A percentile compares a stretch with the other conserved stretches of the same genome.
Evolutionary conservation across 1,140 invertebrate genomes (phyloP).

Genomic region (Sitophilus oryzae): DNA sequence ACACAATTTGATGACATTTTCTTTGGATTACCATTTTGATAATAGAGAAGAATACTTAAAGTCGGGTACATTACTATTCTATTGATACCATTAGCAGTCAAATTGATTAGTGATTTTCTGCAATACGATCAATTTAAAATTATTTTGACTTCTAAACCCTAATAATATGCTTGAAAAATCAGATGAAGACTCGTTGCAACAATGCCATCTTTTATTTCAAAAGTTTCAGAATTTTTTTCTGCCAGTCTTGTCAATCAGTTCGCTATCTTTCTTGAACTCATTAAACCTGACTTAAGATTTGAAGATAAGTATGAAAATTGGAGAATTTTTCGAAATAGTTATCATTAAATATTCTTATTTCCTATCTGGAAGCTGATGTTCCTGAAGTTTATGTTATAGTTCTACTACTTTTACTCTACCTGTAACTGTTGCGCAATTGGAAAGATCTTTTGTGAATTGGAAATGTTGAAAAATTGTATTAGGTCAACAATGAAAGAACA

Average conservation of each 20-base stretch:
- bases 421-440: background rate
- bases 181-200: too few relatives aligned
- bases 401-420: background rate
- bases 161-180: too few relatives aligned
- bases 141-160: too few relatives aligned
- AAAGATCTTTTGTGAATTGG: too few relatives aligned
- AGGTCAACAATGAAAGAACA: too few relatives aligned
- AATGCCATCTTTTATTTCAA: constrained; percentile 1
- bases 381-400: background rate
- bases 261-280: background rate
- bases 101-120: background rate
- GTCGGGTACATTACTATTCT: background rate
- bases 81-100: background rate
- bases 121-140: background rate
- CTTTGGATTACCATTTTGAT: too few relatives aligned
- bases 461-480: too few relatives aligned
- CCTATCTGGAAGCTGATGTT: background rate
- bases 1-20: constrained; percentile 2
- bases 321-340: background rate
- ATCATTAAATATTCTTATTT: too few relatives aligned
- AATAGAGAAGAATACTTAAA: constrained; percentile 1
- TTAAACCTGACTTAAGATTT: too few relatives aligned
- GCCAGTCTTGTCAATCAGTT: background rate
- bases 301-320: too few relatives aligned
- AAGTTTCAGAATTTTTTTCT: background rate